Percentiles rank a stretch among this genome's conserved stretches.
Conservation (phyloP, 2,113 vertebrate species). For the Phycodurus eques region DNA sequence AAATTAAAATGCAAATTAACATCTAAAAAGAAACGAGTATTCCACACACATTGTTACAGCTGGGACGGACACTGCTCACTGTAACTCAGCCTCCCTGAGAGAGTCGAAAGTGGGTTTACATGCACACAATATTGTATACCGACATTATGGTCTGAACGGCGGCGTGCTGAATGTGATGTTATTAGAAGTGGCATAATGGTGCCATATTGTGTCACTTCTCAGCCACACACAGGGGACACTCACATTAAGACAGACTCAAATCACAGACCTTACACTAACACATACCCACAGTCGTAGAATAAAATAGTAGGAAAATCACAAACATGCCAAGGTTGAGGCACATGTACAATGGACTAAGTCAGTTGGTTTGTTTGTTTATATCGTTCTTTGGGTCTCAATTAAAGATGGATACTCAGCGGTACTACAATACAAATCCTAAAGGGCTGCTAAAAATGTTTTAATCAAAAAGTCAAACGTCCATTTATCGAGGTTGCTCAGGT, state of each 20-base stretch:
- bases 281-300: conserved; percentile 10
- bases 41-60: background rate
- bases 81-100: background rate
- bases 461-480: too few relatives aligned
- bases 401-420: background rate
- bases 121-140: conserved; percentile 6
- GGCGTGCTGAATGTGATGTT: conserved; percentile 65
- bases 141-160: conserved; percentile 45
- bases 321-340: conserved; percentile 2
- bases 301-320: conserved; percentile 11
- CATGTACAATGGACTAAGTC: background rate
- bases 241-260: conserved; percentile 22
- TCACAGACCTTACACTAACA: conserved; percentile 23
- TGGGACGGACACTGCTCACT: background rate
- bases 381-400: background rate
- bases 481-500: too few relatives aligned
- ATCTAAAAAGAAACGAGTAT: background rate
- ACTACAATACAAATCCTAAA: too few relatives aligned
- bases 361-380: background rate
- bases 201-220: conserved; percentile 64
- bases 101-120: background rate
- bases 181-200: conserved; percentile 78
- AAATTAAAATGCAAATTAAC: background rate
- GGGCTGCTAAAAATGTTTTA: too few relatives aligned
- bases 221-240: conserved; percentile 25